Evolutionary conservation across 92 coral and sea anemone species (phyloP).

Genomic region (Montipora capitata): DNA sequence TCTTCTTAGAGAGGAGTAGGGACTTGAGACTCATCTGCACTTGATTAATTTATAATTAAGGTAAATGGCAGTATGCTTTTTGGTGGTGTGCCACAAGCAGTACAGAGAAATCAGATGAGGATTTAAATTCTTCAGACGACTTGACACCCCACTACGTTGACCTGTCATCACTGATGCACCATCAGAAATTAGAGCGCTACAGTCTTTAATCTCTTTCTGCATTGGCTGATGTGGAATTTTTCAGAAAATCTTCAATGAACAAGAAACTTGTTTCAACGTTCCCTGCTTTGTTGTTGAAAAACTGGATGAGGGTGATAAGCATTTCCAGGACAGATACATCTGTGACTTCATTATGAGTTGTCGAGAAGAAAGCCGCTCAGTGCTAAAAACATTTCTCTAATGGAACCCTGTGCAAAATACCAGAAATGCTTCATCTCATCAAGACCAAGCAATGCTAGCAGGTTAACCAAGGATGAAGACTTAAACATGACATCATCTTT

Average conservation of each 20-base stretch:
- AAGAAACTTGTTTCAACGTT: conserved; percentile 41
- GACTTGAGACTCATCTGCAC: conserved; percentile 53
- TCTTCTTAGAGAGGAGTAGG: conserved; percentile 25
- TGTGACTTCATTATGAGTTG: conserved; percentile 59
- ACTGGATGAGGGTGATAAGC: conserved; percentile 39
- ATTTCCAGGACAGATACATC: conserved; percentile 49
- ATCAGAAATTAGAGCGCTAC: conserved; percentile 26
- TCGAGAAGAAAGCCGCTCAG: conserved; percentile 35
- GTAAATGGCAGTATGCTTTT: conserved; percentile 56
- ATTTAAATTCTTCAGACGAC: background rate
- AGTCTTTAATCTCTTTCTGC: conserved; percentile 23
- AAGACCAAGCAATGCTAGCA: conserved; percentile 32
- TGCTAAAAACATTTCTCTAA: conserved; percentile 58
- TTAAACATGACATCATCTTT: conserved; percentile 56
- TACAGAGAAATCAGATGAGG: conserved; percentile 10
- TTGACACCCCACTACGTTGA: conserved; percentile 20
- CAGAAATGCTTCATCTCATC: conserved; percentile 67
- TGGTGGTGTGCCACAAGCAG: conserved; percentile 66
- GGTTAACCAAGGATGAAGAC: conserved; percentile 14
- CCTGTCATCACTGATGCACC: no score
- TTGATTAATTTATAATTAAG: no score
- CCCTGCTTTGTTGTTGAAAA: conserved; percentile 31
- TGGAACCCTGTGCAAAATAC: conserved; percentile 37
- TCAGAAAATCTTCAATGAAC: conserved; percentile 28
- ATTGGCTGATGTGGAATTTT: conserved; percentile 23